Conservation (phyloP, 2,797 vertebrate genomes). For the Corythornis leucogaster region DNA sequence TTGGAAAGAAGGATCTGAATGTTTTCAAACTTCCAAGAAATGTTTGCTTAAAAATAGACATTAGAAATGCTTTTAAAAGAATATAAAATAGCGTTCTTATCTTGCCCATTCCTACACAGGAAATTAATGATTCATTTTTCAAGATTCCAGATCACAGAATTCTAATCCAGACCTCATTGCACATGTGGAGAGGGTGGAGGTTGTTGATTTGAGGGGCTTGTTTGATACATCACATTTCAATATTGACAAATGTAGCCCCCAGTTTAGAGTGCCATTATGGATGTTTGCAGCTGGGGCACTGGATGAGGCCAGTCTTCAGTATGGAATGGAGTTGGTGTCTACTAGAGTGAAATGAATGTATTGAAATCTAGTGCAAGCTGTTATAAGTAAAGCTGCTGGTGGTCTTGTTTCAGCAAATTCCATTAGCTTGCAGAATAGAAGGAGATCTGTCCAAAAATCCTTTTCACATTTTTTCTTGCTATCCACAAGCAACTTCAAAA, state of each 20-base stretch:
- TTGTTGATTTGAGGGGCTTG: not conserved
- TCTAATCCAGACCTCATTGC: not conserved
- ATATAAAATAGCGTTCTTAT: not conserved
- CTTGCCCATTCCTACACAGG: not conserved
- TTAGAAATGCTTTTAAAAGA: not conserved
- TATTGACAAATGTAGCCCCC: not conserved
- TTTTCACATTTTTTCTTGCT: slow-evolving; percentile 12
- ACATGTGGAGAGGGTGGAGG: not conserved
- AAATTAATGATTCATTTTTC: not conserved
- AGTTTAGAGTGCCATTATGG: not conserved
- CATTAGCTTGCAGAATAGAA: slow-evolving; percentile 26
- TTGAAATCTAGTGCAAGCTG: not conserved
- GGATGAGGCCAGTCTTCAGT: not conserved
- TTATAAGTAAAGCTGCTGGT: slow-evolving; percentile 12
- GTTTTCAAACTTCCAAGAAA: slow-evolving; percentile 10
- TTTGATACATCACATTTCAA: not conserved
- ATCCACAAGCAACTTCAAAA: slow-evolving; percentile 54
- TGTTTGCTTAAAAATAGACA: not conserved
- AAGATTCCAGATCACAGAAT: not conserved
- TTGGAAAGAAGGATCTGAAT: slow-evolving; percentile 4
- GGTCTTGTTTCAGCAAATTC: slow-evolving; percentile 53
- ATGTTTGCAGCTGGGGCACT: not conserved
- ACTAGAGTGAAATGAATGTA: not conserved
- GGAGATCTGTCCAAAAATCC: slow-evolving; percentile 24
- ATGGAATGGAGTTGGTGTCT: not conserved